Conservation (phyloP, 64 coral and sea anemone species). For the Stichodactyla mertensii region DNA sequence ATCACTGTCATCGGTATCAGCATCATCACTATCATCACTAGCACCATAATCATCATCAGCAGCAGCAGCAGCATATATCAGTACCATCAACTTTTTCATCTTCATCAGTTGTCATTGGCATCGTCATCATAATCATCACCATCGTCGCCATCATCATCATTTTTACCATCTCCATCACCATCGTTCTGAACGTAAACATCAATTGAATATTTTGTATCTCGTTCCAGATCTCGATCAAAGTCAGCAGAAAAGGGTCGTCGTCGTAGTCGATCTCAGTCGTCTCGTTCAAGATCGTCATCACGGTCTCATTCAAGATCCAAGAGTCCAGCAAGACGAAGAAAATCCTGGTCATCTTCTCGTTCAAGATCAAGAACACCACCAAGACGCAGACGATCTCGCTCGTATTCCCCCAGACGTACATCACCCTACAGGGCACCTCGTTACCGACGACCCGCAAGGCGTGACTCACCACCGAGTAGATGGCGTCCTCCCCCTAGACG, state of each 20-base stretch:
- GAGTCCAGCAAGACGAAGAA: neutral
- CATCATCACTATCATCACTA: neutral
- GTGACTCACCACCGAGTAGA: constrained; percentile 39
- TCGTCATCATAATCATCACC: neutral
- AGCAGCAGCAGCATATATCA: neutral
- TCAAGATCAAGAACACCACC: constrained; percentile 71
- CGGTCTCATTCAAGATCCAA: constrained; percentile 30
- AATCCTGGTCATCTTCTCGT: constrained; percentile 51
- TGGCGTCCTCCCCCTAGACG: constrained; percentile 48
- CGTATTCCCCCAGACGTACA: constrained; percentile 69
- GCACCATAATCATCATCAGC: neutral
- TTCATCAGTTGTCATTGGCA: neutral
- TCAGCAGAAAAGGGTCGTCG: neutral
- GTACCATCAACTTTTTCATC: no score
- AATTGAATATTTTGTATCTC: neutral
- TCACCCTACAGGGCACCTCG: constrained; percentile 60
- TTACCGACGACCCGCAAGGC: constrained; percentile 36
- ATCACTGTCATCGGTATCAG: neutral
- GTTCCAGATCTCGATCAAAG: neutral
- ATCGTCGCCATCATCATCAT: neutral
- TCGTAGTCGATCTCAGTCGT: constrained; percentile 53
- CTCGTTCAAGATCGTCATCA: constrained; percentile 50
- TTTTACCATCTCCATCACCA: neutral
- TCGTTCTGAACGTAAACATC: neutral
- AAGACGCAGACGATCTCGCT: constrained; percentile 65